These are phyloP conservation scores for Aphrocallistes beatrix DNA, from an alignment of 37 sponge, comb jelly and placozoan species.

Conservation along the genomic window DNA sequence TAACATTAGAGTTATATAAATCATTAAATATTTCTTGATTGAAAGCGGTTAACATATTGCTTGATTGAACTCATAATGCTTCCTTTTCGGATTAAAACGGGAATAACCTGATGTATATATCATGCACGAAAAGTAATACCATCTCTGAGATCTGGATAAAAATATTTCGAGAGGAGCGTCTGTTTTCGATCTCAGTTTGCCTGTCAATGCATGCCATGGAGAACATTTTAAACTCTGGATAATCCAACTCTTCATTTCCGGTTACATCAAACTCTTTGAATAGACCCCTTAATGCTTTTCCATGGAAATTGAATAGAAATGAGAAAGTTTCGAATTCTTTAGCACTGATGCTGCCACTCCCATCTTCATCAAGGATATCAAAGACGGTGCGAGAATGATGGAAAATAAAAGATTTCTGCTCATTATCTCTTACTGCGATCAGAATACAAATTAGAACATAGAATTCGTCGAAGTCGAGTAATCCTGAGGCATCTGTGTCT, in stretches of 20 bases:
- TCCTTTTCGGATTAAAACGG: too few relatives aligned
- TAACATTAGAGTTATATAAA: too few relatives aligned
- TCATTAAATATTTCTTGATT: too few relatives aligned
- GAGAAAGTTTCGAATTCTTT: constrained; percentile 75
- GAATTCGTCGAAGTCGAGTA: constrained; percentile 81
- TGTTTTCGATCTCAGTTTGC: constrained; percentile 42
- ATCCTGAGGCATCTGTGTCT: constrained; percentile 66
- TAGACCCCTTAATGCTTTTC: constrained; percentile 48
- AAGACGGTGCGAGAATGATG: constrained; percentile 78
- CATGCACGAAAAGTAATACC: background rate
- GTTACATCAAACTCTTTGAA: constrained; percentile 87
- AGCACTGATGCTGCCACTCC: constrained; percentile 50
- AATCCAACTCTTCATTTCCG: constrained; percentile 74
- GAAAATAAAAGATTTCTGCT: constrained; percentile 77
- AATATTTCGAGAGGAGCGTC: background rate
- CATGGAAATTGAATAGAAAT: constrained; percentile 77
- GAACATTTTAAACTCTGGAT: constrained; percentile 81
- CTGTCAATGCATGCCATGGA: constrained; percentile 84
- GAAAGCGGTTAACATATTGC: too few relatives aligned
- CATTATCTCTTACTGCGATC: constrained; percentile 63
- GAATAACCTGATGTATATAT: background rate
- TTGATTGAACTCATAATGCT: too few relatives aligned
- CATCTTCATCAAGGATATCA: constrained; percentile 83
- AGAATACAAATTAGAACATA: constrained; percentile 79
- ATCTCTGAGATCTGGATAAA: background rate